phyloP scores from a whole-genome alignment of 2,797 vertebrate species.

The Morus bassanus region DNA sequence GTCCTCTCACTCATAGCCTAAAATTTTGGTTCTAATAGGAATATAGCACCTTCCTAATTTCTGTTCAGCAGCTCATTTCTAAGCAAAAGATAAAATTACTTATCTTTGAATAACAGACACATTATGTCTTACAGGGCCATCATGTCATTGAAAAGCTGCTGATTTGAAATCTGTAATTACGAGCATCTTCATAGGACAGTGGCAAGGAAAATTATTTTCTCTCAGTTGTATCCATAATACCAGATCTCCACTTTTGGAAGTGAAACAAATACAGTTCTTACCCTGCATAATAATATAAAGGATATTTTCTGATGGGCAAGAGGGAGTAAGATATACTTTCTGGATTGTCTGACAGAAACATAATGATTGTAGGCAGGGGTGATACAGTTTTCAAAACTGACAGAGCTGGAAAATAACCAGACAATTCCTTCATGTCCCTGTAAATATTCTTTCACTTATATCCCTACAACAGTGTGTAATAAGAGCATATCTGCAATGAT shows the following conservation, averaged over 20 bases:
- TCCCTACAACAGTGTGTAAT: background rate
- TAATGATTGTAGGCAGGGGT: background rate
- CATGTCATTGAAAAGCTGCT: background rate
- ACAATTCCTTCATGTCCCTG: background rate
- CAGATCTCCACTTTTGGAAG: background rate
- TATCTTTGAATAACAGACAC: background rate
- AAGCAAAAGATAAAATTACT: conserved; percentile 10
- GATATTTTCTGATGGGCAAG: background rate
- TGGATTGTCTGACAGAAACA: background rate
- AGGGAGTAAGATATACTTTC: background rate
- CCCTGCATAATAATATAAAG: background rate
- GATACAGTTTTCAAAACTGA: background rate
- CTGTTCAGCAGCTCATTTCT: background rate
- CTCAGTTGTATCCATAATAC: background rate
- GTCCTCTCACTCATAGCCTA: background rate
- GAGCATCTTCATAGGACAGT: background rate
- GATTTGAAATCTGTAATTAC: conserved; percentile 7
- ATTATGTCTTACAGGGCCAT: background rate
- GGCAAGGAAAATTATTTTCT: background rate
- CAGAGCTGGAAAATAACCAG: background rate
- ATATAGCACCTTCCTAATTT: background rate
- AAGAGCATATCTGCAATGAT: background rate
- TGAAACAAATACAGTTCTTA: background rate
- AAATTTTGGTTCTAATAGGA: background rate
- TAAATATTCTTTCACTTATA: background rate